A percentile compares a stretch with the other conserved stretches of the same genome.
These are phyloP conservation scores for Calephelis perditalis DNA, from an alignment of 2,888 invertebrate species.

Conservation along the genomic window DNA sequence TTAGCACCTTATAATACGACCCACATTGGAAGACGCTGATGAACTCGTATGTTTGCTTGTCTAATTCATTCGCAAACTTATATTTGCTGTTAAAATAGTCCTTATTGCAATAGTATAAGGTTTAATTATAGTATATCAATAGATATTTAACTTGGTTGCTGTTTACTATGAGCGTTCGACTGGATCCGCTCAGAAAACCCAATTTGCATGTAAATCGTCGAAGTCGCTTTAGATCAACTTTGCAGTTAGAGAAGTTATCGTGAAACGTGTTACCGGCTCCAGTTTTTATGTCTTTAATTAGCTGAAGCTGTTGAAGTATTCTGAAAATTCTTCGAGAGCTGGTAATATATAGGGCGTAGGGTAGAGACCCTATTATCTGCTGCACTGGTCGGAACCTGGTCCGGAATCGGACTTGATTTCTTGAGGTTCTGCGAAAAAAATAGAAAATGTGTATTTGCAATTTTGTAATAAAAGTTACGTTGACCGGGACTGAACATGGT, in stretches of 20 bases:
- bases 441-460: too few species aligned
- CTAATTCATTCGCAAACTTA: slow-evolving; percentile 30
- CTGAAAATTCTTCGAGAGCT: too few species aligned
- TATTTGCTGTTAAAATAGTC: slow-evolving; percentile 13
- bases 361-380: too few species aligned
- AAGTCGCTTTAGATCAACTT: slow-evolving; percentile 65
- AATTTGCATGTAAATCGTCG: slow-evolving; percentile 71
- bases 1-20: slow-evolving; percentile 22
- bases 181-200: slow-evolving; percentile 59
- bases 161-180: slow-evolving; percentile 60
- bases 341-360: too few species aligned
- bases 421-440: too few species aligned
- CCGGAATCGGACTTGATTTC: too few species aligned
- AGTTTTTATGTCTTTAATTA: slow-evolving; percentile 19
- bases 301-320: not conserved
- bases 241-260: slow-evolving; percentile 44
- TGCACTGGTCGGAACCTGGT: too few species aligned
- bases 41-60: slow-evolving; percentile 26
- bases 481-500: too few species aligned
- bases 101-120: slow-evolving; percentile 20
- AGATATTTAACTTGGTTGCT: slow-evolving; percentile 28
- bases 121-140: slow-evolving; percentile 13
- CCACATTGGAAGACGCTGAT: slow-evolving; percentile 17
- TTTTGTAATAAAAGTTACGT: too few species aligned
- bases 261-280: slow-evolving; percentile 27